These are phyloP conservation scores for Trypoxylon attenuatum DNA, from an alignment of 2,888 invertebrate genomes.

Conservation along the genomic window DNA sequence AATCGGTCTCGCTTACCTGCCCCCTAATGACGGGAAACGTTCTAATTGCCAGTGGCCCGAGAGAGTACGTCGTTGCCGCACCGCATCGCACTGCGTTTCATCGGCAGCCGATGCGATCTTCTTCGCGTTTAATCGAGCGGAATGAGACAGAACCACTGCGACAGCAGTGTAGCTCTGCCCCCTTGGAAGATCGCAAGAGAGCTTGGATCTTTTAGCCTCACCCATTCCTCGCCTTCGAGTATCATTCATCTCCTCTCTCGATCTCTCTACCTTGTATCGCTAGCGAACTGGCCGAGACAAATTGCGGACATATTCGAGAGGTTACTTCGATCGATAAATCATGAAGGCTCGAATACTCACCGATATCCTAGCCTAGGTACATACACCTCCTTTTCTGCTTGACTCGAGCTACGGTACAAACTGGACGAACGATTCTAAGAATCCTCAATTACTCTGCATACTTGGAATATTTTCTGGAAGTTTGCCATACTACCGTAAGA, in stretches of 20 bases:
- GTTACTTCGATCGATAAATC: too few species aligned
- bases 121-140: slow-evolving; percentile 53
- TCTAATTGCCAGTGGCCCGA: slow-evolving; percentile 56
- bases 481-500: too few species aligned
- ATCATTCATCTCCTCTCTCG: background rate
- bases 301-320: background rate
- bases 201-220: too few species aligned
- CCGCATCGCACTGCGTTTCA: slow-evolving; percentile 43
- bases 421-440: too few species aligned
- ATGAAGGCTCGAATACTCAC: too few species aligned
- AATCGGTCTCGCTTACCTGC: slow-evolving; percentile 71
- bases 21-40: slow-evolving; percentile 71
- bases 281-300: background rate
- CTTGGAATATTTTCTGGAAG: too few species aligned
- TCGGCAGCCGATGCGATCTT: slow-evolving; percentile 46
- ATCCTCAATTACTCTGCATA: too few species aligned
- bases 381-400: too few species aligned
- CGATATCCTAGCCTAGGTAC: too few species aligned
- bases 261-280: background rate
- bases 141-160: slow-evolving; percentile 46
- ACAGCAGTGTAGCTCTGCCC: too few species aligned
- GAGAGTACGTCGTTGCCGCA: slow-evolving; percentile 22
- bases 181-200: too few species aligned
- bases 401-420: too few species aligned
- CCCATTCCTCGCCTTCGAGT: background rate